phyloP scores from a whole-genome alignment of 2,888 invertebrate species.

The Tiliacea aurago region DNA sequence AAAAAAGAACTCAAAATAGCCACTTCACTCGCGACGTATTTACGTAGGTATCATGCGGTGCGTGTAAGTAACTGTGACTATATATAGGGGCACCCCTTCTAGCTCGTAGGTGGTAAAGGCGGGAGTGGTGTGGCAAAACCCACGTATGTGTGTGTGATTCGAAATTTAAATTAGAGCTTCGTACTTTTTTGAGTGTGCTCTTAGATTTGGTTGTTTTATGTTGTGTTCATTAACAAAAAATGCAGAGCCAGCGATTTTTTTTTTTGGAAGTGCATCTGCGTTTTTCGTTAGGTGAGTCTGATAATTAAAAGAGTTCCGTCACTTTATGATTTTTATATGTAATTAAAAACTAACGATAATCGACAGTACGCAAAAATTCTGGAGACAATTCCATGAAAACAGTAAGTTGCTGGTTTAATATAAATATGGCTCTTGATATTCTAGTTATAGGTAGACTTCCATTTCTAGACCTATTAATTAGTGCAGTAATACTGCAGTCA shows the following conservation, averaged over 20 bases:
- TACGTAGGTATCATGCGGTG: conserved; percentile 80
- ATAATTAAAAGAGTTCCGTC: background rate
- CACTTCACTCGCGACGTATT: conserved; percentile 82
- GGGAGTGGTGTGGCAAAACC: conserved; percentile 72
- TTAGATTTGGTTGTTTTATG: conserved; percentile 28
- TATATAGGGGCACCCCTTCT: conserved; percentile 89
- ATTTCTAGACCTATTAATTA: conserved; percentile 11
- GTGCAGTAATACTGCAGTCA: background rate
- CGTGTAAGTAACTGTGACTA: conserved; percentile 83
- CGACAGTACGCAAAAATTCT: background rate
- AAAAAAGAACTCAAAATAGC: conserved; percentile 69
- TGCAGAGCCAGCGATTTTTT: too few species aligned
- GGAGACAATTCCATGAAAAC: background rate
- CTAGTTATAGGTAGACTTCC: conserved; percentile 1
- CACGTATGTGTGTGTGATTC: conserved; percentile 62
- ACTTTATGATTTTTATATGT: background rate
- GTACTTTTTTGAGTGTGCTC: conserved; percentile 52
- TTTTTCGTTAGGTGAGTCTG: background rate
- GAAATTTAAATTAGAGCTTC: conserved; percentile 70
- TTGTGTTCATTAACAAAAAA: conserved; percentile 6
- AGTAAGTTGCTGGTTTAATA: background rate
- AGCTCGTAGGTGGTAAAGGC: conserved; percentile 73
- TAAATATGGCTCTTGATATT: background rate
- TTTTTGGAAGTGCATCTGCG: background rate
- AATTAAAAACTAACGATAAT: background rate